Evolutionary conservation across 2,113 vertebrate species (phyloP), one percentile per base, ranked within the genome.

Genomic region (Euleptes europaea): DNA sequence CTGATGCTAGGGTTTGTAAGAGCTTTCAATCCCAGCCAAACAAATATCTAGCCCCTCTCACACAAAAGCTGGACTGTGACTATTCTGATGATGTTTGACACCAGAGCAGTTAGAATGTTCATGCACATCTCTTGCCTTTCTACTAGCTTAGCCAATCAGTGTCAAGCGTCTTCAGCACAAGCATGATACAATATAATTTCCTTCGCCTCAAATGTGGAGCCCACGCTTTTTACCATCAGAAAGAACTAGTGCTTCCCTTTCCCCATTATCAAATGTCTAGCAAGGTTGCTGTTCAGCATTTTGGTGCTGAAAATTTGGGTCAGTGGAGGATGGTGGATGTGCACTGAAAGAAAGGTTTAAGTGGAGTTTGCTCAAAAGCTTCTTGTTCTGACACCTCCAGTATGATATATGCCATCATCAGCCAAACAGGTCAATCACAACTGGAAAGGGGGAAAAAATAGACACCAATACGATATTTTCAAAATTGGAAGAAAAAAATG

Each of bases 241-340:
- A 54, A 65, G 11, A 5, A 47, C 13, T 2, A 33, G 44, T 44
- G 1, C n/a, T 47, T 35, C 19, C 14, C 44, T n/a, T 21, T 51
- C n/a, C 11, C 11, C 33, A 21, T 65, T 23, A 38, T 14, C 19
- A 17, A 23, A 67, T 28, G 10, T 54, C 63, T 77, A 33, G 67
- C 66, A 51, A 44, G 1, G 82, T 19, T 69, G 84, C 93, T 95
- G 92, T 93, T 90, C 91, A 31, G 0, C 35, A 0, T 2, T 26
- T 63, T 19, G 83, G 94, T 95, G 88, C 93, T 94, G 94, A 91
- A 95, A 21, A 23, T 21, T 33, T 47, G 49, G 84, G 75, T 31
- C 81, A 77, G 0, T 31, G 47, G 42, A 70, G 40, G 13, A 19
- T 47, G 31, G 19, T 57, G 51, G 63, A n/a, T 65, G 38, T 44